Evolutionary conservation across 2,113 vertebrate species (phyloP), one percentile per base, ranked within the genome.

Genomic region (Petroica traversi): DNA sequence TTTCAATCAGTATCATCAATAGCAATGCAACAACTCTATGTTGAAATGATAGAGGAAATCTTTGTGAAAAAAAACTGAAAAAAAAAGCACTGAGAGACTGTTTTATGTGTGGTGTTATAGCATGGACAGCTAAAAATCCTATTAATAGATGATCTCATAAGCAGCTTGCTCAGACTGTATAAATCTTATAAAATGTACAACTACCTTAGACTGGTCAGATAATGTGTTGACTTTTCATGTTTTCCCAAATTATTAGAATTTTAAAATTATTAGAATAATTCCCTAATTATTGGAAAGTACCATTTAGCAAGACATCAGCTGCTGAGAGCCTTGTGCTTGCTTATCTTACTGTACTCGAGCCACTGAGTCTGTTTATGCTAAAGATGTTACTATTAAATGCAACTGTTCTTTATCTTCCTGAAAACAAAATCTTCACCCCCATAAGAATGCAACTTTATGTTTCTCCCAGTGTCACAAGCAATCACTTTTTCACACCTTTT

Each of bases 101-200:
- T 77, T 93, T 67, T 19, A 43, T 1, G 2, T 1, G 2, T 0
- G 1, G 19, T 55, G 41, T 43, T 68, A 12, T 1, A 73, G 8
- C 31, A 73, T 0, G 20, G 29, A 36, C 28, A 43, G 9, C 29
- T 54, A 61, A 29, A 20, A 77, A 61, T 36, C 25, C 25, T 59
- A 4, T 45, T 61, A 52, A 89, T 2, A 38, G 34, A 77, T 12
- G 43, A 9, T 20, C 45, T 54, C 92, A 85, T n/a, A 76, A 52
- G 64, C 4, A 66, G 8, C 31, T 55, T 64, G 18, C 5, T 72
- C 14, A 92, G 66, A 48, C 14, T 33, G 14, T 17, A 34, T 23
- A 12, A 26, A 76, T 38, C 26, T 88, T 40, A 58, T 57, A 17
- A 68, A 79, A 23, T 28, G 22, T 24, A 76, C 0, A 2, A 80